Evolutionary conservation across 37 sponge, comb jelly and placozoan genomes (phyloP).

Genomic region (Cladorhizidae sp.): DNA sequence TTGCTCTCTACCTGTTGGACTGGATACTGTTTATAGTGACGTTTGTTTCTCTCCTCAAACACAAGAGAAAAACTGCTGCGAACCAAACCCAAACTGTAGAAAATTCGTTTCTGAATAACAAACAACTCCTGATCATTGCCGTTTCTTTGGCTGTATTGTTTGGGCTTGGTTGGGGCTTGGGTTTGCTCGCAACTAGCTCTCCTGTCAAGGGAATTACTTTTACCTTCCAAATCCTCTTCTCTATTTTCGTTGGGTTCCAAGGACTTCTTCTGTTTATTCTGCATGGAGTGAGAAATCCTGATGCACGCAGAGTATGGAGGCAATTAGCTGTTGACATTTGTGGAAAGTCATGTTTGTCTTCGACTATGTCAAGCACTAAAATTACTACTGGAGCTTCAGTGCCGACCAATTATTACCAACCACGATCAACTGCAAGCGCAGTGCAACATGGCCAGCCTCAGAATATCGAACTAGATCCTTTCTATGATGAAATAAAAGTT

Average conservation of each 20-base stretch:
- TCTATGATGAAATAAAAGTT: too few species aligned
- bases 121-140: conserved; percentile 29
- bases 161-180: conserved; percentile 71
- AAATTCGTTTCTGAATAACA: background rate
- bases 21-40: conserved; percentile 65
- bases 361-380: too few species aligned
- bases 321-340: background rate
- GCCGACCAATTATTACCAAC: too few species aligned
- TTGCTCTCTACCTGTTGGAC: conserved; percentile 51
- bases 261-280: conserved; percentile 43
- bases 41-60: conserved; percentile 18
- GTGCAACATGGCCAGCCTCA: too few species aligned
- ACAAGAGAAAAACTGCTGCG: background rate
- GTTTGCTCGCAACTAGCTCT: conserved; percentile 51
- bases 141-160: conserved; percentile 50
- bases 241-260: conserved; percentile 43
- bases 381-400: too few species aligned
- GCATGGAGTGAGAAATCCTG: conserved; percentile 24
- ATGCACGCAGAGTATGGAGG: conserved; percentile 39
- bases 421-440: too few species aligned
- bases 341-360: too few species aligned
- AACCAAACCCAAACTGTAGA: background rate
- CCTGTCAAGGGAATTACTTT: conserved; percentile 11
- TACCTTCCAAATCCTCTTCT: conserved; percentile 45
- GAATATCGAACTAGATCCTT: too few species aligned